phyloP scores from a whole-genome alignment of 2,797 vertebrate genomes.

The Hemibagrus guttatus region DNA sequence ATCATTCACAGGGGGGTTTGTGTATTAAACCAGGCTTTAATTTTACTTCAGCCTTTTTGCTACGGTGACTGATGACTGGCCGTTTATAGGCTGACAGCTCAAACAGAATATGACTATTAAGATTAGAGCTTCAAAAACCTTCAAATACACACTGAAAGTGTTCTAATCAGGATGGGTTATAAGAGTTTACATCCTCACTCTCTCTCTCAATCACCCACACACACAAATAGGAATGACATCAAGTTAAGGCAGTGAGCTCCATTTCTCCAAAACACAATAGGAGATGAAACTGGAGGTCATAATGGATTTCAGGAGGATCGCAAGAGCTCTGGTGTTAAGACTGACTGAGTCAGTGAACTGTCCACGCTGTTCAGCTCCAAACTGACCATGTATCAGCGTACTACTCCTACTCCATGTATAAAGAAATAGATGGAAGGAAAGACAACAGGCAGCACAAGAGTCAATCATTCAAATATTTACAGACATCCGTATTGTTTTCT shows the following conservation, averaged over 20 bases:
- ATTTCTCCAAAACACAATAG: conserved; percentile 22
- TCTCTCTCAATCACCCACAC: background rate
- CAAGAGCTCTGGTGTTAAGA: background rate
- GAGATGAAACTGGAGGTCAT: conserved; percentile 28
- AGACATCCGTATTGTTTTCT: background rate
- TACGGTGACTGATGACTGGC: background rate
- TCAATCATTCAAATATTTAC: background rate
- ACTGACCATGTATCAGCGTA: background rate
- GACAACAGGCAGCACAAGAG: background rate
- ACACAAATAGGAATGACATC: background rate
- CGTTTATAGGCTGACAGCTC: background rate
- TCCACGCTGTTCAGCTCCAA: background rate
- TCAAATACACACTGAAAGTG: background rate
- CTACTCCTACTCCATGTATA: background rate
- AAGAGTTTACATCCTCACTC: background rate
- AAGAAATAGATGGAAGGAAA: no score
- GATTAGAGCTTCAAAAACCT: background rate
- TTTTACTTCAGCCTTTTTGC: background rate
- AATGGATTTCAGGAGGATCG: conserved; percentile 28
- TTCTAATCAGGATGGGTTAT: background rate
- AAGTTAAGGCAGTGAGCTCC: background rate
- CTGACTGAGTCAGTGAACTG: background rate
- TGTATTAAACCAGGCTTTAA: conserved; percentile 1
- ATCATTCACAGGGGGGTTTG: background rate
- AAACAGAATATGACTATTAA: conserved; percentile 4